Evolutionary conservation across 2,888 invertebrate genomes (phyloP), one percentile per base, ranked within the genome.

Genomic region (Tethea ocularis): DNA sequence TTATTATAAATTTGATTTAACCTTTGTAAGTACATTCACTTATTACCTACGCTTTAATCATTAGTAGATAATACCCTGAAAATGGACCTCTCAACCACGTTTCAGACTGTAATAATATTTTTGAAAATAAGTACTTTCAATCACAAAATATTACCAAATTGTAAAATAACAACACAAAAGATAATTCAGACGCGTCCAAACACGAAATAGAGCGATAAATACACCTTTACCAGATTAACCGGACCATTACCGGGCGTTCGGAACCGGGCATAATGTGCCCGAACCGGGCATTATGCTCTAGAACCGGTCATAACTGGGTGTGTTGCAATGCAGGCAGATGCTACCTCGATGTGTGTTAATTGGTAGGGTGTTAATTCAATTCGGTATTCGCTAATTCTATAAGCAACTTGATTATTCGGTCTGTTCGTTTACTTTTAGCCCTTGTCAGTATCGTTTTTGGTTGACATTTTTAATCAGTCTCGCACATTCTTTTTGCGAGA

Each of bases 211-310:
- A 56, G 56, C 77, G 64, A 77, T 77, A 75, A 75, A 75, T 69
- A 75, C 70, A 67, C 64, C 61, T 66, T 61, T 62, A 61, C 52
- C 62, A 67, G 69, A 72, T 74, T 77, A 72, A 67, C 59, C 62
- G 71, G 65, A 53, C 68, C 62, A 75, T 77, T 73, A 74, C 69
- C 62, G 67, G 64, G 38, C 65, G 68, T 74, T 72, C 66, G 68
- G 66, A 66, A 56, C 69, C 66, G 69, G 65, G 68, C 72, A 69
- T 72, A 61, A 56, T 57, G 56, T 33, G 36, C n/a, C 52, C 33
- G 61, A 69, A 64, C 70, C 63, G 69, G 74, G 69, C 71, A 72
- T 68, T 46, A 46, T 20, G 20, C 46, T 20, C 7, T 46, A 20
- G 61, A 72, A 64, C 70, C 63, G 69, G 74, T 70, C 71, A 74